A percentile compares a stretch with the other conserved stretches of the same genome.
These are phyloP conservation scores for Heliconius hermathena DNA, from an alignment of 1,140 invertebrate species.

Conservation along the genomic window DNA sequence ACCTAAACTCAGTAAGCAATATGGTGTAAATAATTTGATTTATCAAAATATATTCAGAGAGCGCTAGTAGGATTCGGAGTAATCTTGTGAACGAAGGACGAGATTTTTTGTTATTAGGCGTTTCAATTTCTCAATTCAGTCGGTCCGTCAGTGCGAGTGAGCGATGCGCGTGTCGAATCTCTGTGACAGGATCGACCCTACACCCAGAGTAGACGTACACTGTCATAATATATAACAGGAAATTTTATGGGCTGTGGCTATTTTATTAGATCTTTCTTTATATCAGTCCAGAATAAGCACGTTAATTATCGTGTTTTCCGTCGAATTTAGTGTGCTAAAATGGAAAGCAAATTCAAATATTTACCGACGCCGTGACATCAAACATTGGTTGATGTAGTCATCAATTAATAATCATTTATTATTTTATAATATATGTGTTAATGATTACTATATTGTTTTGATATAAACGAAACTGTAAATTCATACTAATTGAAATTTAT, in stretches of 20 bases:
- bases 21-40: background rate
- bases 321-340: background rate
- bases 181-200: constrained; percentile 53
- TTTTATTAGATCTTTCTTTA: background rate
- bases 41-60: background rate
- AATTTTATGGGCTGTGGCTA: background rate
- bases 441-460: too few relatives aligned
- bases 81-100: constrained; percentile 21
- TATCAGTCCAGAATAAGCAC: background rate
- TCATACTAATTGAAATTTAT: too few relatives aligned
- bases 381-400: background rate
- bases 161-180: constrained; percentile 65
- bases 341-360: background rate
- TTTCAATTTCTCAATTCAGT: constrained; percentile 79
- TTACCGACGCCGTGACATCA: background rate
- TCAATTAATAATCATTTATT: background rate
- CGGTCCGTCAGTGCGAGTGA: constrained; percentile 73
- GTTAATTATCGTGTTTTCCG: background rate
- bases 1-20: background rate
- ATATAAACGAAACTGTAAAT: too few relatives aligned
- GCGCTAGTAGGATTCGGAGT: background rate
- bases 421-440: background rate
- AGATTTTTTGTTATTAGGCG: constrained; percentile 65
- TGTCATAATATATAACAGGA: background rate
- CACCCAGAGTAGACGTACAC: constrained; percentile 16